phyloP scores from a whole-genome alignment of 2,113 vertebrate species.

The Urocolius indicus region DNA sequence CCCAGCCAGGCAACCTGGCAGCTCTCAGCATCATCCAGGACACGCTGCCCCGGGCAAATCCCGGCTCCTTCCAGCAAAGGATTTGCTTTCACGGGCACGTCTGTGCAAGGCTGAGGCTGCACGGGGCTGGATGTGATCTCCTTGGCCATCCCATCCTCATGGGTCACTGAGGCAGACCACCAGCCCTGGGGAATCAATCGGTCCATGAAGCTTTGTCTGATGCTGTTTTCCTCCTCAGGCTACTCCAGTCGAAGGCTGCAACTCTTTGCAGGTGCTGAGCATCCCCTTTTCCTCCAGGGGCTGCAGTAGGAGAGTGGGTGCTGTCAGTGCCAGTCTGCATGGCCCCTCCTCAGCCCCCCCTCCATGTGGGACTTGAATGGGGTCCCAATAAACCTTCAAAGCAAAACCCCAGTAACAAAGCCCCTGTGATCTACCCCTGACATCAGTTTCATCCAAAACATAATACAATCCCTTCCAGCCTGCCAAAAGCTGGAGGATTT shows the following conservation, averaged over 20 bases:
- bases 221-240: not conserved
- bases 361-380: not conserved
- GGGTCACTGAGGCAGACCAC: not conserved
- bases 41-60: not conserved
- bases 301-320: not conserved
- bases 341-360: no score
- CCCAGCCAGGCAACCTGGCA: not conserved
- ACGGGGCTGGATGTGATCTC: accelerated
- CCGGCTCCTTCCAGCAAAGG: not conserved
- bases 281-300: accelerated
- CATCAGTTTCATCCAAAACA: not conserved
- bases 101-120: not conserved
- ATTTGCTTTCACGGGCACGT: not conserved
- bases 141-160: not conserved
- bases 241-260: not conserved
- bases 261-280: not conserved
- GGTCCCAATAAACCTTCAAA: not conserved
- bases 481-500: not conserved
- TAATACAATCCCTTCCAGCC: not conserved
- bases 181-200: no score
- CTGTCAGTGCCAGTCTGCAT: not conserved
- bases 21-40: not conserved
- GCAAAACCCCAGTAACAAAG: not conserved
- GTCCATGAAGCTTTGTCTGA: not conserved
- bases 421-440: not conserved